These are phyloP conservation scores for Notiomystis cincta DNA, from an alignment of 2,113 vertebrate species.

Conservation along the genomic window DNA sequence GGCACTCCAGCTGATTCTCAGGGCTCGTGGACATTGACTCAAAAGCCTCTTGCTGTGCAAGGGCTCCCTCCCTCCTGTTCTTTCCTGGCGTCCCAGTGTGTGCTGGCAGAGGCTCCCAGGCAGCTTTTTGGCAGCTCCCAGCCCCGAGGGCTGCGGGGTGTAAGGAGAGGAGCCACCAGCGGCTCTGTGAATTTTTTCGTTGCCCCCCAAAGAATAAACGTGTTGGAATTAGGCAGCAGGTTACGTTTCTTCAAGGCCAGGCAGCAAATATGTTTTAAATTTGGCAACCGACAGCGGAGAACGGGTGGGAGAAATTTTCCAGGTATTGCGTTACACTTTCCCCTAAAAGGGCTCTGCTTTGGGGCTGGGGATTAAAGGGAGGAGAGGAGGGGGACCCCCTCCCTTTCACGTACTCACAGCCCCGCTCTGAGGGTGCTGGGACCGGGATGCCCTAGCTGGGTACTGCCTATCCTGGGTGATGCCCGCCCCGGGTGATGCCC, in stretches of 20 bases:
- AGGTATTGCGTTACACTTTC: constrained; percentile 66
- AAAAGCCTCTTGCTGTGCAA: not conserved
- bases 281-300: constrained; percentile 39
- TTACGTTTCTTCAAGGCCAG: constrained; percentile 37
- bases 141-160: not conserved
- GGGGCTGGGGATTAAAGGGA: constrained; percentile 13
- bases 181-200: not conserved
- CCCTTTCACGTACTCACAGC: fast-evolving
- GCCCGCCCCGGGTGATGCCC: not conserved
- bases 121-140: constrained; percentile 14
- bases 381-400: not conserved
- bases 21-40: not conserved
- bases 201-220: not conserved
- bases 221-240: constrained; percentile 48
- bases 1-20: not conserved
- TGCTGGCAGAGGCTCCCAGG: not conserved
- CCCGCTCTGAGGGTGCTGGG: not conserved
- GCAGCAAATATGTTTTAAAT: constrained; percentile 66
- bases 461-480: not conserved
- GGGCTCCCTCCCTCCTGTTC: not conserved
- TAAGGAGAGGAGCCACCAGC: constrained; percentile 20
- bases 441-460: not conserved
- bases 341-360: constrained; percentile 53
- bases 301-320: constrained; percentile 63
- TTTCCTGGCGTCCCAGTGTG: not conserved